phyloP scores from a whole-genome alignment of 2,888 invertebrate genomes.

The Drosophila pseudotakahashii region DNA sequence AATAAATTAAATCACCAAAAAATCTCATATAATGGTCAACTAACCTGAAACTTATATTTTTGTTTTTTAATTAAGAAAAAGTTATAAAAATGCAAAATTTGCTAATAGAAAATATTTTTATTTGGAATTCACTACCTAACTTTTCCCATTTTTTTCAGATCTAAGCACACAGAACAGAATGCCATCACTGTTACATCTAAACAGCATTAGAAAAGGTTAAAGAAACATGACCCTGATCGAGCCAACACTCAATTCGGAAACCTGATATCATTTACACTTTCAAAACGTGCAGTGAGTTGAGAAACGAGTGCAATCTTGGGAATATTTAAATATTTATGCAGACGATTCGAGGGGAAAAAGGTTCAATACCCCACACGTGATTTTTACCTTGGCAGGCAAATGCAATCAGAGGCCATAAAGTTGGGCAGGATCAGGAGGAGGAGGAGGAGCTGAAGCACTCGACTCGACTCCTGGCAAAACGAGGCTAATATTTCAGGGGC shows the following conservation, averaged over 20 bases:
- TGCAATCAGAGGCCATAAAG: slow-evolving; percentile 61
- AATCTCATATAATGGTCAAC: too few relatives aligned
- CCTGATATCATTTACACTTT: slow-evolving; percentile 16
- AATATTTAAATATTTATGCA: slow-evolving; percentile 67
- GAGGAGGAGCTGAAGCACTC: not conserved
- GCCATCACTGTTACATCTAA: not conserved
- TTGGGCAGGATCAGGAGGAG: slow-evolving; percentile 1
- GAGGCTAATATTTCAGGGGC: slow-evolving; percentile 65
- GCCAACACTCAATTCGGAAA: slow-evolving; percentile 1
- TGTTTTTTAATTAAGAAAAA: too few relatives aligned
- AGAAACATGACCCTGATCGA: slow-evolving; percentile 9
- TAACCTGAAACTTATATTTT: too few relatives aligned
- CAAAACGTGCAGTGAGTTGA: not conserved
- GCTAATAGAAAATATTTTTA: too few relatives aligned
- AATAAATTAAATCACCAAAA: too few relatives aligned
- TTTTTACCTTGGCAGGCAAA: slow-evolving; percentile 35
- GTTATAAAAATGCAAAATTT: too few relatives aligned
- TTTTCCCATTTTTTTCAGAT: too few relatives aligned
- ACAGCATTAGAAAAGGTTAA: not conserved
- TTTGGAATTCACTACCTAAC: too few relatives aligned
- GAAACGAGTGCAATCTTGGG: slow-evolving; percentile 24
- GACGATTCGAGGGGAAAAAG: slow-evolving; percentile 55
- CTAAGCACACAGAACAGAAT: too few relatives aligned
- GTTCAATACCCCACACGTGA: slow-evolving; percentile 38
- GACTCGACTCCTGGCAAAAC: slow-evolving; percentile 32